Evolutionary conservation across 2,888 invertebrate genomes (phyloP), one percentile per base, ranked within the genome.

Genomic region (Leptopilina myrica): DNA sequence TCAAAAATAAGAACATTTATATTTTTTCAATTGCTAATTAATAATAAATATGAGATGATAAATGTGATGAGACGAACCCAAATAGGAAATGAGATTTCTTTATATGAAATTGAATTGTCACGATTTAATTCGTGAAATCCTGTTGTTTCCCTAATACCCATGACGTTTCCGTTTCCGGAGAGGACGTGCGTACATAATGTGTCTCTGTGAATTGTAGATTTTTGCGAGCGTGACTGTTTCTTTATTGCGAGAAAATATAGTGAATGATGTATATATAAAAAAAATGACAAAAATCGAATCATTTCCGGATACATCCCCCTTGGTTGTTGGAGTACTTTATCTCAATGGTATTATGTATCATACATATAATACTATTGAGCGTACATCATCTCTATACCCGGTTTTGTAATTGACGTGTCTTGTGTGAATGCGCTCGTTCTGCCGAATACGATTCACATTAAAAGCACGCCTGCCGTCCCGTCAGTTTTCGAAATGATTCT

Each of bases 381-480:
- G 85, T 84, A 86, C 87, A 86, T 86, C 86, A 85, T 85, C 84
- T 86, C 9, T 49, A 85, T 80, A 84, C 85, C 80, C 83, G 83
- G 83, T 49, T 33, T 33, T 87, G 87, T 89, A 89, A 88, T 89
- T 88, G 89, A 87, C 88, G 87, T 87, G 88, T 87, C 86, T 86
- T 87, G 84, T 87, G 84, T 88, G 88, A 88, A 89, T 87, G 87
- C 86, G 86, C 84, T 84, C 88, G 85, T 82, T 88, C 88, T 87
- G 85, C 87, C 88, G 89, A 88, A 88, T 85, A 84, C 86, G 87
- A 88, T 86, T 87, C 89, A 87, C 86, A 88, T 89, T 89, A 88
- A 62, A 62, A 87, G 86, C 88, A 86, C 88, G 87, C 87, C 86
- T 86, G 88, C 87, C 87, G 78, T 81, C 79, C 33, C 85, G 83